Base-by-base conservation (phyloP, 2,888 invertebrate species). In the Pterobdella sp. region DNA sequence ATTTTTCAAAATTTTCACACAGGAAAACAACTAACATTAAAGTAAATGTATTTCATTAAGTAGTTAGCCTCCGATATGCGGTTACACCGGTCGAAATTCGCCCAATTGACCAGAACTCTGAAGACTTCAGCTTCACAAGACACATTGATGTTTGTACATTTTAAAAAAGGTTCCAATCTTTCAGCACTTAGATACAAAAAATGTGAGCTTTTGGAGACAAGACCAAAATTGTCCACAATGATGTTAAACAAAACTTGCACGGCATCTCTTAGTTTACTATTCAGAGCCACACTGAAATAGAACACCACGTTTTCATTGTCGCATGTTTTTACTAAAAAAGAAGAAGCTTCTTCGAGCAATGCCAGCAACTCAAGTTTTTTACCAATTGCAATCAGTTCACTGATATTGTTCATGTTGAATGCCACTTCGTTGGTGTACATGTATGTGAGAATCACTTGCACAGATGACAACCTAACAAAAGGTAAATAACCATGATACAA, bases 171-270 rank as follows among this genome's bases (percentile, higher is more conserved):
- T 52, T 37, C 34, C n/a, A 69, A 26, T n/a, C 69, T 42, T 42
- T 69, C 69, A 3, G 34, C 32, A 29, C 69, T 69, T 29, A 69
- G 52, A 34, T 69, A 69, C 29, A 69, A 52, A 34, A 69, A 69
- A n/a, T 69, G 69, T 2, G 69, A 37, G 7, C 37, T 69, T 49
- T 49, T 69, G 52, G 52, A 29, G 4, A 69, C 69, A 14, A 34
- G 31, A 18, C 14, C 10, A 52, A 69, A 69, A 29, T 69, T 69
- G 32, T 69, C 69, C n/a, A 42, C 42, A 31, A 69, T 69, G 29
- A 69, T 42, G 52, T 69, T 69, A 52, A 69, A 69, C 3, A 69
- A 34, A 10, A 69, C 32, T 34, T 69, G 69, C n/a, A 42, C 69
- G 34, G 56, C 52, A 31, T 69, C 69, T 26, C 34, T 18, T 22